Evolutionary conservation across 2,888 invertebrate species (phyloP).

Genomic region (Drosophila anomalata): DNA sequence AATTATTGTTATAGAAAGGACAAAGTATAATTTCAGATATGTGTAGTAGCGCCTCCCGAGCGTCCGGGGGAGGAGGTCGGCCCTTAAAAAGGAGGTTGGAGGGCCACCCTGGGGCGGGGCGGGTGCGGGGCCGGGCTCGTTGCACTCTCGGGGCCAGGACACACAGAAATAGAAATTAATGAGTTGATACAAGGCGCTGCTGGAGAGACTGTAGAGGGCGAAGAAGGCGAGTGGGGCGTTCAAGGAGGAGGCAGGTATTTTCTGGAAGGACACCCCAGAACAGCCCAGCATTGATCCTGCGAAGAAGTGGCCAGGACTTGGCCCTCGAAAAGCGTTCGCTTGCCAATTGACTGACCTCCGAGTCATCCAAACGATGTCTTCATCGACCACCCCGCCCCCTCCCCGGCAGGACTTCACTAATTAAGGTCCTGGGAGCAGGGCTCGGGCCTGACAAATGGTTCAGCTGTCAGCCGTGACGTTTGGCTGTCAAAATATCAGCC

Average conservation of each 20-base stretch:
- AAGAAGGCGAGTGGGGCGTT: not conserved
- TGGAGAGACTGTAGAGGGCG: not conserved
- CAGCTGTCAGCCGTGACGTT: constrained; percentile 79
- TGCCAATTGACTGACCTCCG: not conserved
- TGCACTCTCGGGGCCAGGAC: constrained; percentile 62
- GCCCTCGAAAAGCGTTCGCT: no score
- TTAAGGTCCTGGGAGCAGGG: constrained; percentile 49
- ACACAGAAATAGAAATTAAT: constrained; percentile 77
- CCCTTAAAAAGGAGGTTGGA: not conserved
- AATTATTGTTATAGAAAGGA: constrained; percentile 79
- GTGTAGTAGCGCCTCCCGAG: constrained; percentile 42
- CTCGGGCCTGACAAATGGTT: constrained; percentile 77
- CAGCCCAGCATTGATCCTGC: no score
- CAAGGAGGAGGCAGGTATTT: not conserved
- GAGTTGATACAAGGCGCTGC: constrained; percentile 67
- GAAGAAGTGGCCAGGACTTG: no score
- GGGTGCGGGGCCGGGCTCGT: constrained; percentile 45
- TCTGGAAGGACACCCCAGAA: no score
- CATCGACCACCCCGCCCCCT: constrained; percentile 6
- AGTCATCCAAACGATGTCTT: constrained; percentile 13
- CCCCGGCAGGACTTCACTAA: constrained; percentile 34
- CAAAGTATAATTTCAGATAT: constrained; percentile 78
- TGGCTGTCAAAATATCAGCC: constrained; percentile 80
- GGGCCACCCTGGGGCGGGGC: constrained; percentile 1
- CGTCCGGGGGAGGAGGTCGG: constrained; percentile 3